A percentile compares a stretch with the other conserved stretches of the same genome.
Evolutionary conservation across 2,888 invertebrate genomes (phyloP).

Genomic region (Tetrapedia diversipes): DNA sequence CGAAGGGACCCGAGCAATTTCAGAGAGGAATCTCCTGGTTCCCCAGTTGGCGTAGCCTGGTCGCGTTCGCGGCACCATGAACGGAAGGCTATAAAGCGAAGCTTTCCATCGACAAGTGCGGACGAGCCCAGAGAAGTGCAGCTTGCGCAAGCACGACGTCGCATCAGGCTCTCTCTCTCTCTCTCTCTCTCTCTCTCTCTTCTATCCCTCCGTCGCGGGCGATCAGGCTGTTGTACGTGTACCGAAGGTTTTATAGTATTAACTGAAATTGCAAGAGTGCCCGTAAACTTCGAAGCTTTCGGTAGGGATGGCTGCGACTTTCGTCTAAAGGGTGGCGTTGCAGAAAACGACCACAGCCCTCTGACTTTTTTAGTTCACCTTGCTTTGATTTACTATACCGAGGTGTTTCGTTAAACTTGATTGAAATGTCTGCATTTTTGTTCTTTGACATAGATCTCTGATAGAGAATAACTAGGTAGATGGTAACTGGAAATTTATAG

Average conservation of each 20-base stretch:
- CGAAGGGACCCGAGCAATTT: slow-evolving; percentile 19
- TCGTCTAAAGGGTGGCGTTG: slow-evolving; percentile 53
- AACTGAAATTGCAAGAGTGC: slow-evolving; percentile 80
- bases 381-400: too few relatives aligned
- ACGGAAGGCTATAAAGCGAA: slow-evolving; percentile 69
- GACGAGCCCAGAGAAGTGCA: slow-evolving; percentile 63
- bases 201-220: slow-evolving; percentile 31
- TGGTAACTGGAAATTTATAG: too few relatives aligned
- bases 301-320: slow-evolving; percentile 49
- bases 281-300: slow-evolving; percentile 75
- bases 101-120: slow-evolving; percentile 75
- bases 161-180: slow-evolving; percentile 56
- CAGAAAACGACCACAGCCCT: slow-evolving; percentile 25
- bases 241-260: slow-evolving; percentile 79
- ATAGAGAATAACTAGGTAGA: too few relatives aligned
- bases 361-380: too few relatives aligned
- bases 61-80: slow-evolving; percentile 56
- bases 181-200: slow-evolving; percentile 35
- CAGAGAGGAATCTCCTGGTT: slow-evolving; percentile 7
- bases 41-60: slow-evolving; percentile 28
- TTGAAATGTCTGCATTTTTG: too few relatives aligned
- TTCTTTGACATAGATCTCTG: too few relatives aligned
- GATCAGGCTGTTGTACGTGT: slow-evolving; percentile 64
- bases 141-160: slow-evolving; percentile 43
- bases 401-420: too few relatives aligned